Conservation (phyloP, 2,888 invertebrate species). For the Caenorhabditis sp. region DNA sequence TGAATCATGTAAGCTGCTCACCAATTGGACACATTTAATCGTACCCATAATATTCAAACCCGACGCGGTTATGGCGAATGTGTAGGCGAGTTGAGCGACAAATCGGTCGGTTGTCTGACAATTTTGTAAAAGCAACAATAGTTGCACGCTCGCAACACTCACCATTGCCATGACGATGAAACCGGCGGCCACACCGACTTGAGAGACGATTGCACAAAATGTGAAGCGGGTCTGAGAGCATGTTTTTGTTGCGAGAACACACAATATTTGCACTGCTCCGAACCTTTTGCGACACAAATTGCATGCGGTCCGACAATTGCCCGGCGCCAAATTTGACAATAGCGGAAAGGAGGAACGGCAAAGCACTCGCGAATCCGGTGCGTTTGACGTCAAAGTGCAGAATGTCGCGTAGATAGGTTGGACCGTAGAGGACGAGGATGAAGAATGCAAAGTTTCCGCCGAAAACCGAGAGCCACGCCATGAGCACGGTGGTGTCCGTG, state of each 20-base stretch:
- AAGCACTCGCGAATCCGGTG: slow-evolving; percentile 64
- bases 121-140: background rate
- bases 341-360: slow-evolving; percentile 60
- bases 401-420: slow-evolving; percentile 53
- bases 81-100: slow-evolving; percentile 62
- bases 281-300: slow-evolving; percentile 46
- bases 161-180: slow-evolving; percentile 62
- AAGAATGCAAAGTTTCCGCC: slow-evolving; percentile 49
- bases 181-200: slow-evolving; percentile 62
- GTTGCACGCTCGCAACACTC: too few relatives aligned
- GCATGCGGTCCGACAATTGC: slow-evolving; percentile 58
- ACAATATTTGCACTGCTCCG: too few relatives aligned
- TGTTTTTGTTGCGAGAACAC: too few relatives aligned
- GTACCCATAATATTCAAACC: slow-evolving; percentile 67
- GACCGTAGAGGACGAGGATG: slow-evolving; percentile 49
- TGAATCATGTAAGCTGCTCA: slow-evolving; percentile 44
- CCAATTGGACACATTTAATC: slow-evolving; percentile 63
- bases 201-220: slow-evolving; percentile 61
- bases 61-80: slow-evolving; percentile 58
- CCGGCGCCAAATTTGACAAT: slow-evolving; percentile 60
- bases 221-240: slow-evolving; percentile 47
- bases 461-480: slow-evolving; percentile 38
- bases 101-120: slow-evolving; percentile 22
- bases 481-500: slow-evolving; percentile 26
- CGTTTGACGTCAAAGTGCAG: slow-evolving; percentile 53